Conservation (phyloP, 2,797 vertebrate genomes). For the Sitta carolinensis region DNA sequence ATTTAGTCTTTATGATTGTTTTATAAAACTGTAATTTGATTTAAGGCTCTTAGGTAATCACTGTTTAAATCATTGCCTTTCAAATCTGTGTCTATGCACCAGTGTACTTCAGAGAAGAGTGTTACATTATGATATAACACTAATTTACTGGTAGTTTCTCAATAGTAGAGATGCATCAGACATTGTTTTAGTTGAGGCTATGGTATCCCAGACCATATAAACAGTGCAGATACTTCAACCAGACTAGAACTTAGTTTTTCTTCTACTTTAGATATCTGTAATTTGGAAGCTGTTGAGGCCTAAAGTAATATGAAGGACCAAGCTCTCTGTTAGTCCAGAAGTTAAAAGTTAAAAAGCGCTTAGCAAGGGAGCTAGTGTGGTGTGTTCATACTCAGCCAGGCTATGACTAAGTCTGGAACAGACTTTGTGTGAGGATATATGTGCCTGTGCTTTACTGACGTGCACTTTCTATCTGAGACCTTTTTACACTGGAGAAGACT, state of each 20-base stretch:
- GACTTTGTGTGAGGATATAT: neutral
- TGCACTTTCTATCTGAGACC: neutral
- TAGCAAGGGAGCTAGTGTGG: neutral
- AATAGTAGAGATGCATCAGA: neutral
- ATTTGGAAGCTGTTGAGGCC: neutral
- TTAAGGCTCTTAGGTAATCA: neutral
- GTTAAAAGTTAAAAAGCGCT: neutral
- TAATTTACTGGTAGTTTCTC: neutral
- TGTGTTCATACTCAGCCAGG: neutral
- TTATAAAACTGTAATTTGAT: neutral
- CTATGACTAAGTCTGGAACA: accelerated
- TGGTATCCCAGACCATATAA: neutral
- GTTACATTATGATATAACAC: neutral
- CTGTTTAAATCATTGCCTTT: neutral
- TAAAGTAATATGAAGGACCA: neutral
- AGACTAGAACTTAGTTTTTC: neutral
- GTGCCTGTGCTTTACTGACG: neutral
- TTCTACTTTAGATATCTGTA: neutral
- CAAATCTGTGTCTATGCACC: neutral
- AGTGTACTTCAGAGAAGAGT: neutral
- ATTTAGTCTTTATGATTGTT: neutral
- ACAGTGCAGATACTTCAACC: neutral
- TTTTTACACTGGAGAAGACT: neutral
- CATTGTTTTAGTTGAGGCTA: neutral
- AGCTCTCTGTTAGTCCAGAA: neutral